Base-by-base conservation (phyloP, 2,797 vertebrate species). In the Muscicapa striata region DNA sequence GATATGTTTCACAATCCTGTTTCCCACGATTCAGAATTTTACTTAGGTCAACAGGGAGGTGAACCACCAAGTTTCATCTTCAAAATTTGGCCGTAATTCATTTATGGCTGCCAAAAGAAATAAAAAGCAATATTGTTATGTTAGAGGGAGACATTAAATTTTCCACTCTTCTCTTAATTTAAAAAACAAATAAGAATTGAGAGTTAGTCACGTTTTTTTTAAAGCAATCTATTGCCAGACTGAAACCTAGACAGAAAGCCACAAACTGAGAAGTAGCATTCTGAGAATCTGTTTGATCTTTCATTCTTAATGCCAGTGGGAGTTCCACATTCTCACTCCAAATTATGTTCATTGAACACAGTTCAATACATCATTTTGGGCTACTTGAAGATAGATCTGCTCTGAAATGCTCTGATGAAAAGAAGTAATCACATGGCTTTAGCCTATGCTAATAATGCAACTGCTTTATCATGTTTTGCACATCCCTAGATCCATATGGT, bases 391-490 rank as follows among this genome's bases (percentile, higher is more conserved):
- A 43, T 6, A 43, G 45, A 34, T 16, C 55, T 74, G 19, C 68
- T 89, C 59, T 69, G 70, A 80, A 85, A 40, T n/a, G 12, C 57
- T 85, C 48, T 58, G 30, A 22, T 58, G 21, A 62, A 58, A 1
- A 62, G 29, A 72, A 27, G 8, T 36, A 45, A 79, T 55, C 58
- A 58, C 1, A 1, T 69, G 13, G 23, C 14, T 40, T 48, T 52
- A 67, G 43, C 22, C 29, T 20, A 4, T 34, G 41, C 8, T 55
- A 19, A 26, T 0, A 0, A 7, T 16, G 23, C 19, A 36, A 38
- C 19, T 84, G 26, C 19, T 90, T 86, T 61, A 46, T 29, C 26
- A 57, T 43, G 19, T 51, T 84, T 69, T 70, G 7, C 32, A 70
- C 18, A 55, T 40, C 69, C 45, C 14, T 9, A 51, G 54, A 57